A percentile compares a stretch with the other conserved stretches of the same genome.
phyloP scores from a whole-genome alignment of 2,888 invertebrate genomes.

The Nomada lathburiana region DNA sequence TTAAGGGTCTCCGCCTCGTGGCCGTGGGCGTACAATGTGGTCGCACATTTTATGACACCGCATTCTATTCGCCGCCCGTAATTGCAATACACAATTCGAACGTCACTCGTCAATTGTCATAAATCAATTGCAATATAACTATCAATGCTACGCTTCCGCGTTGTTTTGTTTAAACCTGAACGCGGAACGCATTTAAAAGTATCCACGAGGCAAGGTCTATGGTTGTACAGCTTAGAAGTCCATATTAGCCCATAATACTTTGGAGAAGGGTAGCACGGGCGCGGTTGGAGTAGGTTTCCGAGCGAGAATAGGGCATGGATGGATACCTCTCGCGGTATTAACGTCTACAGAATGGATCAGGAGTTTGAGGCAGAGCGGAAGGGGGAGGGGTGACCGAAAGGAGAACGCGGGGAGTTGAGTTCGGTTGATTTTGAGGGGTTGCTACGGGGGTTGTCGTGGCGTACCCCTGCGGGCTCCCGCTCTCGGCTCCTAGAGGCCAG shows the following conservation, averaged over 20 bases:
- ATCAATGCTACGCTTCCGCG: too few species aligned
- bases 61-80: too few species aligned
- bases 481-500: conserved; percentile 78
- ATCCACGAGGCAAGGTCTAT: not conserved
- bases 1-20: too few species aligned
- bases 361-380: conserved; percentile 82
- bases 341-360: conserved; percentile 86
- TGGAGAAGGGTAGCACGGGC: conserved; percentile 77
- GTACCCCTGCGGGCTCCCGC: conserved; percentile 80
- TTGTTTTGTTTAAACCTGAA: too few species aligned
- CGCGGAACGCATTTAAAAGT: not conserved
- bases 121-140: too few species aligned
- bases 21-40: too few species aligned
- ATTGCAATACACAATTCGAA: too few species aligned
- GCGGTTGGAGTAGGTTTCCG: conserved; percentile 70
- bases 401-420: conserved; percentile 62
- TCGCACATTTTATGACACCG: too few species aligned
- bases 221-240: not conserved
- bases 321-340: conserved; percentile 82
- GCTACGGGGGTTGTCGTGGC: conserved; percentile 84
- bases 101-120: too few species aligned
- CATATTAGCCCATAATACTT: conserved; percentile 69
- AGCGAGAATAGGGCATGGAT: conserved; percentile 79
- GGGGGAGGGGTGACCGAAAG: conserved; percentile 71
- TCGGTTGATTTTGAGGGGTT: conserved; percentile 85